These are phyloP conservation scores for Grallaria varia DNA, from an alignment of 2,113 vertebrate genomes.

Conservation along the genomic window DNA sequence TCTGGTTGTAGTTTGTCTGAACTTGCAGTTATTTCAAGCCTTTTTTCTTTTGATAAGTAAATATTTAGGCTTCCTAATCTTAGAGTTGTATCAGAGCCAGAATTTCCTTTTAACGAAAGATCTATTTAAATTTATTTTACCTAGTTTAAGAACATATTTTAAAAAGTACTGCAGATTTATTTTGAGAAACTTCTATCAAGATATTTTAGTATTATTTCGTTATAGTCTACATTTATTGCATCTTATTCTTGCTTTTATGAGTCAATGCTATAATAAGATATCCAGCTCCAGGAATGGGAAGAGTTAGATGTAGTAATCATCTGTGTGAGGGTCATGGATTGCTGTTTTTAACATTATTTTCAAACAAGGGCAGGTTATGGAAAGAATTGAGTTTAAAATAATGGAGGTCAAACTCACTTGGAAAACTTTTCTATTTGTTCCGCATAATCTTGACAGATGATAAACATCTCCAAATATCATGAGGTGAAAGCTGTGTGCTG, in stretches of 20 bases:
- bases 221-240: slow-evolving; percentile 15
- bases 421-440: not conserved
- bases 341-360: not conserved
- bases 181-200: slow-evolving; percentile 29
- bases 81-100: not conserved
- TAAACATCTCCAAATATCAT: not conserved
- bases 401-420: not conserved
- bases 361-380: not conserved
- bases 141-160: not conserved
- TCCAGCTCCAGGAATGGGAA: not conserved
- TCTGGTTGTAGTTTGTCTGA: not conserved
- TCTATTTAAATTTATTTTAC: not conserved
- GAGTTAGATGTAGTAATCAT: not conserved
- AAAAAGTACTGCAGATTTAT: not conserved
- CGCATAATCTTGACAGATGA: not conserved
- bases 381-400: not conserved
- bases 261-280: slow-evolving; percentile 34
- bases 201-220: slow-evolving; percentile 35
- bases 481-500: not conserved
- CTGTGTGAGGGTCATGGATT: not conserved
- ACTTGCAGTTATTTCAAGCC: not conserved
- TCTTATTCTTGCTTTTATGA: slow-evolving; percentile 43
- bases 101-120: not conserved
- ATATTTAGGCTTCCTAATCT: not conserved
- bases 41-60: not conserved